A percentile compares a stretch with the other conserved stretches of the same genome.
Evolutionary conservation across 2,888 invertebrate genomes (phyloP).

Genomic region (Gerris lacustris): DNA sequence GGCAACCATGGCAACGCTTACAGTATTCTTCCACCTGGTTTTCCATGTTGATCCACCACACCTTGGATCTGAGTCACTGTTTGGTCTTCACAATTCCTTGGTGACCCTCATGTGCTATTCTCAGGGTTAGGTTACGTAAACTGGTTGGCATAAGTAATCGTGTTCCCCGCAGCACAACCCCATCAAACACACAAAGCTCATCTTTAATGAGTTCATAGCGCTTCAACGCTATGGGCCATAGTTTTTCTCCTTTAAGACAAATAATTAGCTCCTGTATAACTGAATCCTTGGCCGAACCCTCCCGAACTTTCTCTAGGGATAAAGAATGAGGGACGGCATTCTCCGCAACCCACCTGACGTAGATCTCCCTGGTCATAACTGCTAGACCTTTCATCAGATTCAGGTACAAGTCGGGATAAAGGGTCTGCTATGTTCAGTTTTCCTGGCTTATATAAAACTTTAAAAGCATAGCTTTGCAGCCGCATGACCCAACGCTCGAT

Average conservation of each 20-base stretch:
- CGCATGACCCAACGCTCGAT: constrained; percentile 34
- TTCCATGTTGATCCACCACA: constrained; percentile 19
- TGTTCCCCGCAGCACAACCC: not conserved
- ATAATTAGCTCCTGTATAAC: not conserved
- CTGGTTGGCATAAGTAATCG: constrained; percentile 5
- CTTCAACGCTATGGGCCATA: not conserved
- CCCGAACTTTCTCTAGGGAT: constrained; percentile 8
- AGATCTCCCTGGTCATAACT: constrained; percentile 12
- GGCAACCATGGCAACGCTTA: constrained; percentile 11
- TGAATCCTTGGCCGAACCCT: not conserved
- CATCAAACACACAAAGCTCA: constrained; percentile 2
- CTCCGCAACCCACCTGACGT: constrained; percentile 16
- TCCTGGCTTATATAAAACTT: constrained; percentile 31
- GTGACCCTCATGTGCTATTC: constrained; percentile 19
- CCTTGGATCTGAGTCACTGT: constrained; percentile 14
- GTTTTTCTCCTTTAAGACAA: not conserved
- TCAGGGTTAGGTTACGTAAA: constrained; percentile 6
- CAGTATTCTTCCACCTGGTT: constrained; percentile 7
- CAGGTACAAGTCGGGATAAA: constrained; percentile 26
- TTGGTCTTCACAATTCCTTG: constrained; percentile 18
- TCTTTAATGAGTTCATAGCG: not conserved
- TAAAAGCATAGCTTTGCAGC: constrained; percentile 31
- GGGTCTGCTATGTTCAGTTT: constrained; percentile 32
- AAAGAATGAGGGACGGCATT: not conserved
- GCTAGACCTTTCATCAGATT: constrained; percentile 18